phyloP scores from a whole-genome alignment of 2,113 vertebrate species.

The Myrmecobius fasciatus region DNA sequence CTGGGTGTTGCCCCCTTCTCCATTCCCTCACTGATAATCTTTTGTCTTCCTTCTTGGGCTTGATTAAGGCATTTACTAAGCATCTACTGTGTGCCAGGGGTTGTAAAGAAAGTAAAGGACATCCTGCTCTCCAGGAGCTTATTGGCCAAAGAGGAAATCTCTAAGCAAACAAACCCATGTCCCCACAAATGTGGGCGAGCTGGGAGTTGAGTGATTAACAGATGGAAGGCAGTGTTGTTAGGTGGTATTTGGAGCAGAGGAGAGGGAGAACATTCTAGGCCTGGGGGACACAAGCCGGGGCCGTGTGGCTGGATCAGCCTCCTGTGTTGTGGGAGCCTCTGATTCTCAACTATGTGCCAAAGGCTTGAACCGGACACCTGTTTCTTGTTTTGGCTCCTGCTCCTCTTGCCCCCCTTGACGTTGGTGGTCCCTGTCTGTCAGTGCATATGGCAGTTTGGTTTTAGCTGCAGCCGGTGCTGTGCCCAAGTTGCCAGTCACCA shows the following conservation, averaged over 20 bases:
- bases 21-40: neutral
- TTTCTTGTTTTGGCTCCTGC: neutral
- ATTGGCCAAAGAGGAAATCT: neutral
- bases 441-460: neutral
- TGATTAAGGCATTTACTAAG: neutral
- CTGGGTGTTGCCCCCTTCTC: neutral
- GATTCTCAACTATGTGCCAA: neutral
- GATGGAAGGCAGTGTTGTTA: neutral
- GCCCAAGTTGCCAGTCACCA: too few species aligned
- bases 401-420: neutral
- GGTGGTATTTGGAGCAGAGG: too few species aligned
- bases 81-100: neutral
- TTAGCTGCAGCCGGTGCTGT: too few species aligned
- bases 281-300: too few species aligned
- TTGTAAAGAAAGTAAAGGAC: too few species aligned
- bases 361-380: neutral
- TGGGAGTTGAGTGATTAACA: neutral
- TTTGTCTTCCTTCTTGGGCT: neutral
- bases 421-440: neutral
- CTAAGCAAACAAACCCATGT: neutral
- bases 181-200: neutral
- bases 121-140: neutral
- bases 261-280: neutral
- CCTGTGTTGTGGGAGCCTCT: neutral
- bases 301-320: too few species aligned